A percentile compares a stretch with the other conserved stretches of the same genome.
Evolutionary conservation across 2,888 invertebrate genomes (phyloP).

Genomic region (Laothoe populi): DNA sequence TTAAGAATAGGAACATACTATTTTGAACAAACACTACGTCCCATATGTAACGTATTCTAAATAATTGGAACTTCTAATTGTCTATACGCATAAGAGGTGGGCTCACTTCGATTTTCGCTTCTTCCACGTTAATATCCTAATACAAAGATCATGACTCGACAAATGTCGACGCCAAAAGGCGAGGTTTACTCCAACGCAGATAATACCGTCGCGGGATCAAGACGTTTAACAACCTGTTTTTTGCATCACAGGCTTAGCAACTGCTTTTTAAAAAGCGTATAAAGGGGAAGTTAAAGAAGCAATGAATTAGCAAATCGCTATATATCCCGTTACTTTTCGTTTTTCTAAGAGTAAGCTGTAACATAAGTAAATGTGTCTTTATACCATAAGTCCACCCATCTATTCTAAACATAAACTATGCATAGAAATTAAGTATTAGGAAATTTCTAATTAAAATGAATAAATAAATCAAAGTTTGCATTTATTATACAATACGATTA

Average conservation of each 20-base stretch:
- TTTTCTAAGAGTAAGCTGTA: neutral
- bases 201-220: slow-evolving; percentile 61
- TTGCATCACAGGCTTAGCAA: slow-evolving; percentile 49
- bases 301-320: neutral
- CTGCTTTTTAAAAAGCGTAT: slow-evolving; percentile 30
- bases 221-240: slow-evolving; percentile 68
- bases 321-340: neutral
- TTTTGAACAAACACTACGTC: neutral
- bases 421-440: too few species aligned
- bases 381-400: too few species aligned
- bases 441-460: too few species aligned
- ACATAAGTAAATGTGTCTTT: too few species aligned
- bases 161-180: slow-evolving; percentile 55
- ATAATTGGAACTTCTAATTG: neutral
- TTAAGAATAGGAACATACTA: too few species aligned
- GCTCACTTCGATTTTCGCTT: slow-evolving; percentile 25
- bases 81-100: slow-evolving; percentile 1
- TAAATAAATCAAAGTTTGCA: neutral
- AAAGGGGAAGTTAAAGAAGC: slow-evolving; percentile 31
- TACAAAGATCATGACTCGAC: slow-evolving; percentile 63
- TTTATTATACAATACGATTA: neutral
- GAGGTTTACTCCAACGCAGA: slow-evolving; percentile 45
- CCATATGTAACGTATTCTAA: neutral
- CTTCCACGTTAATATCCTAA: slow-evolving; percentile 41
- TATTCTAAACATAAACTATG: neutral